Base-by-base conservation (phyloP, 2,888 invertebrate species). In the Rugalucina vietnamica region DNA sequence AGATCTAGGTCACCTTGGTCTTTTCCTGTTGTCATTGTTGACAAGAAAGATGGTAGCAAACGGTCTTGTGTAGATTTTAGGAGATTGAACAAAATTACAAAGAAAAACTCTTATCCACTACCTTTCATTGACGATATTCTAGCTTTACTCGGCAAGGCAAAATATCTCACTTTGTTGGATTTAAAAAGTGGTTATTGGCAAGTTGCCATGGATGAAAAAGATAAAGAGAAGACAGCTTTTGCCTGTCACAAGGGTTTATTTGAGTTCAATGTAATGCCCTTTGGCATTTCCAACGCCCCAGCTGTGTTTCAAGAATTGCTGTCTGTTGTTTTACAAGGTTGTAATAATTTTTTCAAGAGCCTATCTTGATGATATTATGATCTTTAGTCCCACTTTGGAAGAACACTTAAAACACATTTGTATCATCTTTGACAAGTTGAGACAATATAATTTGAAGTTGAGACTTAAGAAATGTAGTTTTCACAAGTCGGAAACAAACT, bases 391-490 rank as follows among this genome's bases (percentile, higher is more conserved):
- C 34, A 1, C 76, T 65, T 39, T 39, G 60, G 21, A 77, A 72
- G n/a, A 69, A 43, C 24, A 71, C 71, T 24, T 75, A 4, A 29
- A 8, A 54, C 54, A 57, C n/a, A 8, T 75, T 3, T 0, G 49
- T 27, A 2, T 32, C 29, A 37, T 76, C 21, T 76, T 34, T 76
- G 12, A 37, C 21, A 34, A 27, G 34, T 5, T 76, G 8, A 1
- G 76, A 34, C 34, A 54, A 21, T 60, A 78, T 49, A 37, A 60
- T 0, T 65, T 84, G n/a, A 78, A 74, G 14, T 72, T 80, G 21
- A 87, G 82, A 72, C 43, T 82, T 10, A 81, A 70, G n/a, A 85
- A 83, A 54, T 84, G 84, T 73, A 60, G 71, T 18, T 82, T 88
- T 54, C 27, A 78, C 2, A 70, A 82, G 74, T 21, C 37, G 27